Evolutionary conservation across 2,113 vertebrate genomes (phyloP), one percentile per base, ranked within the genome.

Genomic region (Pedetes capensis): DNA sequence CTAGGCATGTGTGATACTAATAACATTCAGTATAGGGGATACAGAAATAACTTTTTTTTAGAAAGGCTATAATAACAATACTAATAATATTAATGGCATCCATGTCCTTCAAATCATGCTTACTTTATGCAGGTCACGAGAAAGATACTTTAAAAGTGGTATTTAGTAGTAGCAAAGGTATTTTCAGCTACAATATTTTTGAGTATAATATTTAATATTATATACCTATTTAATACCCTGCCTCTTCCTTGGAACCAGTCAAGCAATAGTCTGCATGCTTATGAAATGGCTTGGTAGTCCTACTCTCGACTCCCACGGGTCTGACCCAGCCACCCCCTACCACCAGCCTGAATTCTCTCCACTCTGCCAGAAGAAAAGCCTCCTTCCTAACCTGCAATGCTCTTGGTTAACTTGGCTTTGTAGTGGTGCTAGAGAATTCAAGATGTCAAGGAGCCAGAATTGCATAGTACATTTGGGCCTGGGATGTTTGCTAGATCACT

Each of bases 391-490:
- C 32, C 47, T 51, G 8, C 34, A 29, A 0, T 11, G 27, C 14
- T n/a, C 23, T 49, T 14, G 9, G 53, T 23, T 59, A 44, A 39
- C 44, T 37, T 72, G 49, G 2, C n/a, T 51, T 12, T 5, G 6
- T 1, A 18, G 25, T 22, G 11, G 8, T 18, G 18, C 9, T n/a
- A 20, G 22, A 13, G 32, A 37, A 29, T 25, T 34, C 39, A 16
- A 1, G 1, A 66, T n/a, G 16, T 32, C 34, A 59, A 25, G 37
- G 39, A 72, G 37, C 55, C n/a, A 2, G 18, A 25, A 1, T 49
- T 23, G 12, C 22, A 0, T 10, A 44, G 9, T 18, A 6, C 12
- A 1, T 27, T 49, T 37, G 47, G 37, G 6, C 37, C 27, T 25
- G 63, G 8, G 78, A 17, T 49, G 37, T 18, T 34, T 75, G 59